phyloP scores from a whole-genome alignment of 2,888 invertebrate genomes.

The Amblyjoppa fuscipennis region DNA sequence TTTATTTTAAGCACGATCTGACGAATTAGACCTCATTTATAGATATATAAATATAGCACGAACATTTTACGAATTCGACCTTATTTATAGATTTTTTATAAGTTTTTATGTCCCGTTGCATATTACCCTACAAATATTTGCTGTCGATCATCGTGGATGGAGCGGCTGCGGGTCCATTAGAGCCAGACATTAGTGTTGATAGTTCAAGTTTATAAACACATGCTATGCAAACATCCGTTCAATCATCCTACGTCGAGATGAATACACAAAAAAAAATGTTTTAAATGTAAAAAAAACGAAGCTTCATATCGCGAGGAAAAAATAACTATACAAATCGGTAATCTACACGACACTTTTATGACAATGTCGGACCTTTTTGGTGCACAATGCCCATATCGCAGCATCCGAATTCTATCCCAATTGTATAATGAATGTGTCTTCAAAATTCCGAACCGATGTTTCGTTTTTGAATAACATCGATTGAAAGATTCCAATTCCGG shows the following conservation, averaged over 20 bases:
- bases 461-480: no score
- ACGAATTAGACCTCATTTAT: not conserved
- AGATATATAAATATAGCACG: no score
- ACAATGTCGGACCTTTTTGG: no score
- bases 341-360: no score
- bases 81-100: not conserved
- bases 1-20: not conserved
- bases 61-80: not conserved
- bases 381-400: no score
- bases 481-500: no score
- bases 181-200: not conserved
- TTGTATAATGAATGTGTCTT: no score
- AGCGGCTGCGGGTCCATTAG: conserved; percentile 55
- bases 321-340: no score
- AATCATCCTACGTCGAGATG: conserved; percentile 18
- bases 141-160: conserved; percentile 25
- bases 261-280: conserved; percentile 6
- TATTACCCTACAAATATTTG: conserved; percentile 44
- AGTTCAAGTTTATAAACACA: not conserved
- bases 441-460: no score
- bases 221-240: conserved; percentile 23
- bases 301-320: no score
- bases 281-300: not conserved
- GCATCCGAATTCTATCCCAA: no score
- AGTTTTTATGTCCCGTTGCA: conserved; percentile 5